These are phyloP conservation scores for Tillus elongatus DNA, from an alignment of 2,888 invertebrate genomes.

Conservation along the genomic window DNA sequence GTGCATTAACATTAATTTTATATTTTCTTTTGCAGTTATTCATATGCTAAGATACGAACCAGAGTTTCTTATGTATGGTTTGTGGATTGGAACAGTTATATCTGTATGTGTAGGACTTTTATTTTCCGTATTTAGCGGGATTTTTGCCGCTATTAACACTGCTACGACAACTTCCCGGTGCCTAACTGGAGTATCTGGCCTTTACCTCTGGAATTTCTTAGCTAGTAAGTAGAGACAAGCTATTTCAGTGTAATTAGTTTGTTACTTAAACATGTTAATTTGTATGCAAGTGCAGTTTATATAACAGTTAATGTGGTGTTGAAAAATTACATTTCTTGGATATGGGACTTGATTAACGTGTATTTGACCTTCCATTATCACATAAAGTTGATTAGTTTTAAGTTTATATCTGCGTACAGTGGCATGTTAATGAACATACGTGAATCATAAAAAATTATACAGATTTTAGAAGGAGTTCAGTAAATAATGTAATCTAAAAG, in stretches of 20 bases:
- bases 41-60: slow-evolving; percentile 54
- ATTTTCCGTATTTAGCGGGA: slow-evolving; percentile 59
- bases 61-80: slow-evolving; percentile 56
- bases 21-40: slow-evolving; percentile 46
- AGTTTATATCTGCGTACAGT: too few species aligned
- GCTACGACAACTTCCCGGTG: slow-evolving; percentile 64
- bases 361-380: too few species aligned
- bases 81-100: slow-evolving; percentile 69
- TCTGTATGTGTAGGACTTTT: slow-evolving; percentile 60
- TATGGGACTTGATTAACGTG: too few species aligned
- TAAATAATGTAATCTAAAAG: too few species aligned
- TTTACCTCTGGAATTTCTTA: slow-evolving; percentile 68
- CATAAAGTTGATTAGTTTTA: too few species aligned
- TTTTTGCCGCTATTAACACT: slow-evolving; percentile 72
- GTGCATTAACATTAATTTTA: too few species aligned
- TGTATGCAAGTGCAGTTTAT: too few species aligned
- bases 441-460: too few species aligned
- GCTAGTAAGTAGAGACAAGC: slow-evolving; percentile 52
- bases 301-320: too few species aligned
- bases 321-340: not conserved
- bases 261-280: not conserved
- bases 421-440: too few species aligned
- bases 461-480: too few species aligned
- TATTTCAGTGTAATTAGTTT: too few species aligned
- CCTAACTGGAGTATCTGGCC: slow-evolving; percentile 57